Evolutionary conservation across 2,113 vertebrate species (phyloP), one percentile per base, ranked within the genome.

Genomic region (Sphyrna mokarran): DNA sequence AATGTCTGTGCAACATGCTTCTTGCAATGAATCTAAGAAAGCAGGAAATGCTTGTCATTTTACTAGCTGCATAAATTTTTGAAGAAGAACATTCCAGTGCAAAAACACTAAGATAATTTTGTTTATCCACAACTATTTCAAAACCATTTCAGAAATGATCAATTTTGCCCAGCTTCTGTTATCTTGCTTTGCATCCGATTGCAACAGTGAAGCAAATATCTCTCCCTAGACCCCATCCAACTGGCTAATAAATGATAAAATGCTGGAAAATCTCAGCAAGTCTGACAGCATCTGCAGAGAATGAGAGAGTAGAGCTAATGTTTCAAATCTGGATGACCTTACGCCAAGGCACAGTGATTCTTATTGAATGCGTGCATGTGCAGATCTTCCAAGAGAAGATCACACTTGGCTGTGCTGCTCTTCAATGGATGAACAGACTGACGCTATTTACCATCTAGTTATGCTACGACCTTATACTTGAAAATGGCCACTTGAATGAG

Each of bases 31-130:
- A 54, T 87, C 43, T 54, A 20, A 87, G 87, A 63, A 90, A 61
- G 26, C 87, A 90, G 87, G 87, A 63, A 61, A 63, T n/a, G 54
- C 58, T 63, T 91, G 5, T 91, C 33, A 93, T 93, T 90, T 93
- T 66, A 68, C 37, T 66, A 43, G 63, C 61, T 40, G 89, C 37
- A 83, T 83, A 33, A 33, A 7, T 6, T 63, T 91, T 66, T 87
- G 11, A 89, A 93, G 63, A 37, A 93, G 22, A 63, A 90, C 54
- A 61, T 61, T 20, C 80, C 13, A 61, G 54, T 63, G 87, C 54
- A 90, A 26, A 89, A 87, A 29, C 10, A 89, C 48, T 58, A 54
- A 83, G 80, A 58, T 58, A 58, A 23, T 29, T 89, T 54, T 89
- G 54, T 68, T 66, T 37, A 66, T 11, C n/a, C 26, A 63, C 58